phyloP scores from a whole-genome alignment of 2,888 invertebrate genomes.

The Craniophora ligustri region DNA sequence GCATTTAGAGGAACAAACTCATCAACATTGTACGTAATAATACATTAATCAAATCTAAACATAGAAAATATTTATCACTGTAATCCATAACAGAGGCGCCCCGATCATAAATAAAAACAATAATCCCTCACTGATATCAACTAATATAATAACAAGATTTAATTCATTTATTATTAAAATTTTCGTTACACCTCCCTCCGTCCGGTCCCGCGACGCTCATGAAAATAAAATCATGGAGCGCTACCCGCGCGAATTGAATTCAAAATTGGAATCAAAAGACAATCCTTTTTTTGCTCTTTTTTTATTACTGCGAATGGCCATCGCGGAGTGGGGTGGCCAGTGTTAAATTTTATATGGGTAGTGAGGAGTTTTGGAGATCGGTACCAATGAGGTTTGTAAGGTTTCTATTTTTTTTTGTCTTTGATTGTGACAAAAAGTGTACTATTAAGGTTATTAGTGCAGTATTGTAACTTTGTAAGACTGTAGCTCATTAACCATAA shows the following conservation, averaged over 20 bases:
- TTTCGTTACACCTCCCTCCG: conserved; percentile 64
- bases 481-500: not conserved
- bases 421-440: conserved; percentile 35
- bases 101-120: conserved; percentile 59
- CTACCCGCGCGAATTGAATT: conserved; percentile 85
- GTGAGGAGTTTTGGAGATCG: conserved; percentile 60
- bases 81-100: conserved; percentile 50
- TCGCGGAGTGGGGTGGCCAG: conserved; percentile 72
- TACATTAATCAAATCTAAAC: conserved; percentile 29
- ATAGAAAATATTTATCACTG: conserved; percentile 50
- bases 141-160: conserved; percentile 71
- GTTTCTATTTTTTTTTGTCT: conserved; percentile 26
- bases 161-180: conserved; percentile 80
- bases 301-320: conserved; percentile 81
- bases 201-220: conserved; percentile 79
- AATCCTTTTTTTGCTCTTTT: conserved; percentile 78
- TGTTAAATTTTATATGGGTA: conserved; percentile 80
- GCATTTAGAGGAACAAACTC: not conserved
- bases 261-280: conserved; percentile 87
- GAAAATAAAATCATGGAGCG: conserved; percentile 87
- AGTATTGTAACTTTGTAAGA: conserved; percentile 1
- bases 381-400: conserved; percentile 47
- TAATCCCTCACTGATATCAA: conserved; percentile 66
- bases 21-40: not conserved
- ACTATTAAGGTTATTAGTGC: conserved; percentile 8